Evolutionary conservation across 2,888 invertebrate genomes (phyloP).

Genomic region (Sturmia bella): DNA sequence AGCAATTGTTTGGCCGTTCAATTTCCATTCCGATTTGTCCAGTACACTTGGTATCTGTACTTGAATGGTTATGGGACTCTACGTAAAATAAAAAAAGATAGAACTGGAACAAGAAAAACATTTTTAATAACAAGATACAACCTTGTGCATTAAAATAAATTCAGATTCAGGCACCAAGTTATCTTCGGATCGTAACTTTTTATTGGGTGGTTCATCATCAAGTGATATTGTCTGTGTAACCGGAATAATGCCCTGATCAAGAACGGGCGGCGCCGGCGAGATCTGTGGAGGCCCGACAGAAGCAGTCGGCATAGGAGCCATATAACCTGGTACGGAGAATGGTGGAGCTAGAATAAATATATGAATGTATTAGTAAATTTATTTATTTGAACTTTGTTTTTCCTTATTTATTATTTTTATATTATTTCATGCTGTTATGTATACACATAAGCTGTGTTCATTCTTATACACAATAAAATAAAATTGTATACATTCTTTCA

Average conservation of each 20-base stretch:
- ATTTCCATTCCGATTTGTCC: conserved; percentile 97
- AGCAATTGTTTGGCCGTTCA: conserved; percentile 93
- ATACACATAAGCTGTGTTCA: too few relatives aligned
- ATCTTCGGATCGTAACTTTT: conserved; percentile 95
- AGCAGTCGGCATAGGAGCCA: conserved; percentile 77
- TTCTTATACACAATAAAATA: too few relatives aligned
- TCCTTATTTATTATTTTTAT: too few relatives aligned
- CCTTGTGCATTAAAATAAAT: conserved; percentile 88
- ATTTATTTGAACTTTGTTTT: too few relatives aligned
- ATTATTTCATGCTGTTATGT: too few relatives aligned
- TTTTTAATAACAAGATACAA: conserved; percentile 25
- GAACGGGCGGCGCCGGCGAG: conserved; percentile 82
- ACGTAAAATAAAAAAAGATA: conserved; percentile 53
- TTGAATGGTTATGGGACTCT: conserved; percentile 90
- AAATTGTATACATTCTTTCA: too few relatives aligned
- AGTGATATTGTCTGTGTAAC: conserved; percentile 78
- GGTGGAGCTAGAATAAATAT: conserved; percentile 80
- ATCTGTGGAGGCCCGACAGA: conserved; percentile 77
- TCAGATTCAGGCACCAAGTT: conserved; percentile 94
- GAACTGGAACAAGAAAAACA: background rate
- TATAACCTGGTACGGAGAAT: conserved; percentile 82
- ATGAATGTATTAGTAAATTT: too few relatives aligned
- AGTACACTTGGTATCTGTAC: conserved; percentile 91
- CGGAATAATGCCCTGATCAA: conserved; percentile 83
- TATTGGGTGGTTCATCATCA: conserved; percentile 93